Evolutionary conservation across 2,797 vertebrate species (phyloP).

Genomic region (Anisognathus igniventris): DNA sequence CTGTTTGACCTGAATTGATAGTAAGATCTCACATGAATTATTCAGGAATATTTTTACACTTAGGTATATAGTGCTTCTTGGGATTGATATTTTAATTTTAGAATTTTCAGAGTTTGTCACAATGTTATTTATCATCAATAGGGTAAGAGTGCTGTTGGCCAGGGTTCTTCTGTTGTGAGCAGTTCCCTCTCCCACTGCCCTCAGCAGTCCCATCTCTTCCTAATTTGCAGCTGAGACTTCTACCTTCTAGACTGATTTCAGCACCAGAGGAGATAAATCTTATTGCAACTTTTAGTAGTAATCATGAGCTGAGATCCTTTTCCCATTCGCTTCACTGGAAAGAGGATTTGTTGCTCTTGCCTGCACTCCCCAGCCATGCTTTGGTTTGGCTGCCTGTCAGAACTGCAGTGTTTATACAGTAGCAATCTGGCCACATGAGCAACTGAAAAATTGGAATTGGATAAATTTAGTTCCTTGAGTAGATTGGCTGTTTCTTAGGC

Average conservation of each 20-base stretch:
- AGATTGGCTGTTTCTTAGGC: background rate
- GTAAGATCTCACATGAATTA: background rate
- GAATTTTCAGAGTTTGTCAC: background rate
- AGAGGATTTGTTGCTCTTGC: background rate
- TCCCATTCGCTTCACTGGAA: background rate
- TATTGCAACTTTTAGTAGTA: background rate
- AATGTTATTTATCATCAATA: background rate
- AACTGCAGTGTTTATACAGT: background rate
- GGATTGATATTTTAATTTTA: background rate
- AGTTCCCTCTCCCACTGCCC: background rate
- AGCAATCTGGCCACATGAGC: background rate
- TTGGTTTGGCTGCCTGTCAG: background rate
- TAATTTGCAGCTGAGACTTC: background rate
- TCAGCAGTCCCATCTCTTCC: background rate
- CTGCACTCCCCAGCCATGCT: accelerated
- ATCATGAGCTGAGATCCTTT: background rate
- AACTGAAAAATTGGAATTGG: background rate
- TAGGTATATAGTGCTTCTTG: background rate
- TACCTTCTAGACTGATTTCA: background rate
- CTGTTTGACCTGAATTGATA: background rate
- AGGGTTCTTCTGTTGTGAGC: background rate
- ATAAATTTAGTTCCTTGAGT: background rate
- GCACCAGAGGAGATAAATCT: background rate
- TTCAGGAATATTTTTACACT: background rate
- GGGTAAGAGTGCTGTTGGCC: background rate